A percentile compares a stretch with the other conserved stretches of the same genome.
Evolutionary conservation across 2,113 vertebrate genomes (phyloP).

Genomic region (Salvelinus alpinus): DNA sequence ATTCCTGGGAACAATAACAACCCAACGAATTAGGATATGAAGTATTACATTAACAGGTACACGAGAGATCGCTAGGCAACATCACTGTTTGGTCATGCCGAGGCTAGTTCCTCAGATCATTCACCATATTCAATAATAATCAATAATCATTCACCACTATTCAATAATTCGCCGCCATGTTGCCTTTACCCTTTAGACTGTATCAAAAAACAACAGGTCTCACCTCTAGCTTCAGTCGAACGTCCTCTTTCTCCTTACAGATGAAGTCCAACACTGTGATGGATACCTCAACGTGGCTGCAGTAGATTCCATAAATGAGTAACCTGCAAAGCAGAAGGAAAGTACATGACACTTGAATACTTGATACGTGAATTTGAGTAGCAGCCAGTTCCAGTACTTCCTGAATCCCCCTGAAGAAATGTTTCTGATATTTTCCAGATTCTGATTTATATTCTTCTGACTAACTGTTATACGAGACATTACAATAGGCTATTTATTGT

Average conservation of each 20-base stretch:
- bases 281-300: constrained; percentile 88
- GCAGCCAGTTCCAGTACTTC: constrained; percentile 78
- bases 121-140: too few relatives aligned
- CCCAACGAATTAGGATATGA: background rate
- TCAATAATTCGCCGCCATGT: too few relatives aligned
- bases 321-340: constrained; percentile 66
- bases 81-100: background rate
- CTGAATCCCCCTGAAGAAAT: constrained; percentile 85
- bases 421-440: constrained; percentile 63
- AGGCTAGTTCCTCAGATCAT: background rate
- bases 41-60: constrained; percentile 26
- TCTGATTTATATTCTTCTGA: too few relatives aligned
- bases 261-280: constrained; percentile 86
- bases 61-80: constrained; percentile 26
- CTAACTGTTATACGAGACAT: too few relatives aligned
- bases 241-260: constrained; percentile 91
- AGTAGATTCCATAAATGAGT: constrained; percentile 92
- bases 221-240: constrained; percentile 89
- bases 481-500: too few relatives aligned
- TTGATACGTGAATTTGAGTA: background rate
- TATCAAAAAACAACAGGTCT: constrained; percentile 5
- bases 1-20: constrained; percentile 75
- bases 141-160: too few relatives aligned
- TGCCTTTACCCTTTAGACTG: background rate
- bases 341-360: background rate